Evolutionary conservation across 1,140 invertebrate genomes (phyloP).

Genomic region (Reticulitermes speratus): DNA sequence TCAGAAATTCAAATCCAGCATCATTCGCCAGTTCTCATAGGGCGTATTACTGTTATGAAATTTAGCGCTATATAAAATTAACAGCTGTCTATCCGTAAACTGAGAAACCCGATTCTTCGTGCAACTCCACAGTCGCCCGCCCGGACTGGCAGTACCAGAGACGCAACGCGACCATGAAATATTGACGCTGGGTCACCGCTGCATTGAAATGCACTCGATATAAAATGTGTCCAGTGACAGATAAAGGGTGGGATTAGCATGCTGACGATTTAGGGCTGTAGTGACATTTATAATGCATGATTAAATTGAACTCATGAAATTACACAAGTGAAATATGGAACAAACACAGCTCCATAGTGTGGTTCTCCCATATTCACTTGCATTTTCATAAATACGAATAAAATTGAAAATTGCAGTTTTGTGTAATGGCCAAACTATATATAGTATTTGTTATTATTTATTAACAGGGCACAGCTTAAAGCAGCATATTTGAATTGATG

Average conservation of each 20-base stretch:
- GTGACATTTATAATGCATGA: background rate
- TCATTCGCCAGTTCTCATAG: no score
- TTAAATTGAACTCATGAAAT: constrained; percentile 15
- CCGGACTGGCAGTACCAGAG: background rate
- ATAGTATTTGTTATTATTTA: no score
- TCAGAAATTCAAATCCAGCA: no score
- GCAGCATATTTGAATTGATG: no score
- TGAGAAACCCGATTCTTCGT: background rate
- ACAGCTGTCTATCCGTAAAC: no score
- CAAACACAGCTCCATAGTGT: background rate
- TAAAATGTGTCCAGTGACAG: background rate
- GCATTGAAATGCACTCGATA: constrained; percentile 15
- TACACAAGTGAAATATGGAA: background rate
- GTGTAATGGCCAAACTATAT: background rate
- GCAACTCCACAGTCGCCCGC: background rate
- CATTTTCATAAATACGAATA: constrained; percentile 9
- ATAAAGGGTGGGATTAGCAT: background rate
- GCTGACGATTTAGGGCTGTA: background rate
- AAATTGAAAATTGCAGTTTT: background rate
- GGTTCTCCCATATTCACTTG: background rate
- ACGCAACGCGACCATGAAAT: background rate
- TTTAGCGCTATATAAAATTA: no score
- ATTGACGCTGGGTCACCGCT: background rate
- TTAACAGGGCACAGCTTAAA: no score
- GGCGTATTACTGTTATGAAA: no score